Evolutionary conservation across 2,888 invertebrate genomes (phyloP).

Genomic region (Dorcus hopei): DNA sequence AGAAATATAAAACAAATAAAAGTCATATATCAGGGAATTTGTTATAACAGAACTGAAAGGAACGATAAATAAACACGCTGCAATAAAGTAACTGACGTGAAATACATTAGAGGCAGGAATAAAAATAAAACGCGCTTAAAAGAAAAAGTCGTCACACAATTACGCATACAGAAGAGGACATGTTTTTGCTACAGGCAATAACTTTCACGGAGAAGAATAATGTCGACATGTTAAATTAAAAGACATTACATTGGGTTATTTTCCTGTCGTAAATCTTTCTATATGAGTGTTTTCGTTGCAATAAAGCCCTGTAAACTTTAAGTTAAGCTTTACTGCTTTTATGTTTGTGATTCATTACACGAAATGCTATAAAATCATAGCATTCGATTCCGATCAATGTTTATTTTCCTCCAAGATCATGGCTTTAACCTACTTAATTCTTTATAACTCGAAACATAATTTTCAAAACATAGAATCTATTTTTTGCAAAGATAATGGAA

Average conservation of each 20-base stretch:
- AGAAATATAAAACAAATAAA: not conserved
- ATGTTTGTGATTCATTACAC: conserved; percentile 22
- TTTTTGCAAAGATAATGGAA: too few relatives aligned
- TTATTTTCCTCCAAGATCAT: too few relatives aligned
- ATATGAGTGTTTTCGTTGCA: conserved; percentile 44
- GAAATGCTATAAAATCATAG: conserved; percentile 7
- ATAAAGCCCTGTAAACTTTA: conserved; percentile 34
- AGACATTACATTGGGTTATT: conserved; percentile 44
- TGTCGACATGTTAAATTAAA: conserved; percentile 46
- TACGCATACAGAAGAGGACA: not conserved
- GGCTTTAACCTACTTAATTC: too few relatives aligned
- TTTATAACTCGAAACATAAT: too few relatives aligned
- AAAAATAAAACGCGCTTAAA: too few relatives aligned
- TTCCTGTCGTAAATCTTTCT: conserved; percentile 45
- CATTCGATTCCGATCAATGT: not conserved
- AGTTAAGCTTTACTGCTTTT: conserved; percentile 26
- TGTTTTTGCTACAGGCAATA: conserved; percentile 26
- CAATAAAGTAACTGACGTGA: not conserved
- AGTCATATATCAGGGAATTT: not conserved
- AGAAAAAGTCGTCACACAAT: not conserved
- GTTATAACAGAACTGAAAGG: not conserved
- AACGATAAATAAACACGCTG: too few relatives aligned
- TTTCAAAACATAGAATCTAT: too few relatives aligned
- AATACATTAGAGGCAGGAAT: not conserved
- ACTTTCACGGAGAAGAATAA: conserved; percentile 36